Percentiles rank a stretch among this genome's conserved stretches.
phyloP scores from a whole-genome alignment of 2,797 vertebrate species.

The Intellagama lesueurii region DNA sequence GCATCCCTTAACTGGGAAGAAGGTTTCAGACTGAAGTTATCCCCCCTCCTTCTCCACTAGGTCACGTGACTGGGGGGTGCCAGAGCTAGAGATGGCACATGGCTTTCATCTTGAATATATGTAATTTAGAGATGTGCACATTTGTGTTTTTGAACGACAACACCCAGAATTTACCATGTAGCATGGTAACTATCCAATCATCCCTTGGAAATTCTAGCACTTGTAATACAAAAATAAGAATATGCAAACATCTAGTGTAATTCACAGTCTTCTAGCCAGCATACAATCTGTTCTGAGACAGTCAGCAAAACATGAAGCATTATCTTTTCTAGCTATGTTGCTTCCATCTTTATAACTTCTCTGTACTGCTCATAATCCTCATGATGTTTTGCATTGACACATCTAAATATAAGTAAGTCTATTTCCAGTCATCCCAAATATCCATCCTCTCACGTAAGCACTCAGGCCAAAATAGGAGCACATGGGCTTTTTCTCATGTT shows the following conservation, averaged over 20 bases:
- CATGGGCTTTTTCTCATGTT: conserved; percentile 43
- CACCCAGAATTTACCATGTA: too few relatives aligned
- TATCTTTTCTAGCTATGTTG: conserved; percentile 26
- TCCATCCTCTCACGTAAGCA: conserved; percentile 56
- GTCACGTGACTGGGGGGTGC: not conserved
- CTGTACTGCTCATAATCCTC: conserved; percentile 27
- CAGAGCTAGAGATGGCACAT: not conserved
- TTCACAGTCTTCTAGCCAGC: conserved; percentile 42
- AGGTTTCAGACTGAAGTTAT: not conserved
- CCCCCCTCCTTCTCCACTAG: too few relatives aligned
- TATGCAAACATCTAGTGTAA: conserved; percentile 9
- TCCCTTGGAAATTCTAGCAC: too few relatives aligned
- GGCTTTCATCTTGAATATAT: conserved; percentile 35
- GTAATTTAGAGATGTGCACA: conserved; percentile 17
- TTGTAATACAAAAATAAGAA: too few relatives aligned
- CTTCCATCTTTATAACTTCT: conserved; percentile 51
- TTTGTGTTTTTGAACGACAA: too few relatives aligned
- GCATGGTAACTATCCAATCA: too few relatives aligned
- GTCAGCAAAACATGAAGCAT: not conserved
- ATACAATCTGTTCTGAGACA: not conserved
- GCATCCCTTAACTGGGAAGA: not conserved
- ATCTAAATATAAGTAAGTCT: conserved; percentile 69
- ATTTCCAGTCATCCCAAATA: conserved; percentile 54
- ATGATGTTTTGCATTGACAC: conserved; percentile 44
- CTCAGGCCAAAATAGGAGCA: conserved; percentile 65